phyloP scores from a whole-genome alignment of 2,888 invertebrate species.

The Stenchaetothrips biformis region DNA sequence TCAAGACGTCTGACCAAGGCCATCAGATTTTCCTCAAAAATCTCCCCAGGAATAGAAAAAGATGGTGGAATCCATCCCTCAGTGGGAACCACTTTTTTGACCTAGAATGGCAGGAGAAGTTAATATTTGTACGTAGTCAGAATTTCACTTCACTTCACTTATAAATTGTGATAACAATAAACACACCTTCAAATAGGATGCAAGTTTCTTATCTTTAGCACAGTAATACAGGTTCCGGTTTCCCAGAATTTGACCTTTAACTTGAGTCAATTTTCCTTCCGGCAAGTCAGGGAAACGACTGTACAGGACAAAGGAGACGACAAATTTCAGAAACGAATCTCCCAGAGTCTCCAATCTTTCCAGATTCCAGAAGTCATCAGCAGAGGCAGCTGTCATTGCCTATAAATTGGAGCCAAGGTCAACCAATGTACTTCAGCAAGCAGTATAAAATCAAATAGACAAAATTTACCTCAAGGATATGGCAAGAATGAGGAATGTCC shows the following conservation, averaged over 20 bases:
- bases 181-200: conserved; percentile 38
- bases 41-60: conserved; percentile 31
- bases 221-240: conserved; percentile 83
- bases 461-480: not conserved
- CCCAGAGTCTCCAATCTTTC: conserved; percentile 85
- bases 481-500: not conserved
- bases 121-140: conserved; percentile 3
- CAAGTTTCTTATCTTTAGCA: conserved; percentile 54
- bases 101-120: conserved; percentile 38
- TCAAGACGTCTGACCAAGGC: not conserved
- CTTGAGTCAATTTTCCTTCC: conserved; percentile 73
- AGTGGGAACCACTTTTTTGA: conserved; percentile 59
- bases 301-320: conserved; percentile 66
- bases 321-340: conserved; percentile 81
- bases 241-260: conserved; percentile 68
- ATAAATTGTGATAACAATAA: not conserved
- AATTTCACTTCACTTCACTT: not conserved
- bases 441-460: no score
- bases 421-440: not conserved
- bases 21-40: conserved; percentile 13
- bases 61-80: conserved; percentile 68
- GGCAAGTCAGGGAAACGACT: conserved; percentile 61
- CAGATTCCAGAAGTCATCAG: conserved; percentile 69
- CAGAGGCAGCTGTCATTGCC: conserved; percentile 67
- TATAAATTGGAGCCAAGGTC: conserved; percentile 39